A percentile compares a stretch with the other conserved stretches of the same genome.
Evolutionary conservation across 1,140 invertebrate genomes (phyloP).

Genomic region (Planococcus citri): DNA sequence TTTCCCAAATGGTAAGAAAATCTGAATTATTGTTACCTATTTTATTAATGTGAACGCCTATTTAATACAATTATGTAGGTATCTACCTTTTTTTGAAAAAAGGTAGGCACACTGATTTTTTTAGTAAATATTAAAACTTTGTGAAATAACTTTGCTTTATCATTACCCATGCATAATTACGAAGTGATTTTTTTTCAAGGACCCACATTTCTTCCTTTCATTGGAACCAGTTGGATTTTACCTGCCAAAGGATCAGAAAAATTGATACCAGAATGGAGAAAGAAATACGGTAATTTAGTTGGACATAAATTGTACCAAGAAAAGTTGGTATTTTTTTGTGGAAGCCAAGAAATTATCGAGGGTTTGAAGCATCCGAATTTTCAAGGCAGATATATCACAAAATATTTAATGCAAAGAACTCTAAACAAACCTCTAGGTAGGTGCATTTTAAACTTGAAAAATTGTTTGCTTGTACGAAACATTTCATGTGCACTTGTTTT

Average conservation of each 20-base stretch:
- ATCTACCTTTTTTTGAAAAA: too few relatives aligned
- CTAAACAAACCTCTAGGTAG: not conserved
- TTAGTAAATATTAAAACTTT: not conserved
- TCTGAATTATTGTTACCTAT: too few relatives aligned
- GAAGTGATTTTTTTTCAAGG: too few relatives aligned
- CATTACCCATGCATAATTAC: too few relatives aligned
- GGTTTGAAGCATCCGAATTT: not conserved
- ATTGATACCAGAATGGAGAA: not conserved
- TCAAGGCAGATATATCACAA: not conserved
- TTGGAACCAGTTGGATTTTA: not conserved
- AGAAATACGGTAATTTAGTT: slow-evolving; percentile 6
- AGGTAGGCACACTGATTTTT: too few relatives aligned
- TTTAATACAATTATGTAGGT: too few relatives aligned
- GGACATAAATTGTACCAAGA: not conserved
- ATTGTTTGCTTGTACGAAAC: too few relatives aligned
- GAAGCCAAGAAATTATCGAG: not conserved
- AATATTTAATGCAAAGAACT: not conserved
- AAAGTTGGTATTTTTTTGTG: not conserved
- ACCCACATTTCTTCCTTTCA: not conserved
- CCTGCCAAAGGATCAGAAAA: not conserved
- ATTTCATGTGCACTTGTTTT: too few relatives aligned
- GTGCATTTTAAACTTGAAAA: not conserved
- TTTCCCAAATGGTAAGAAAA: not conserved
- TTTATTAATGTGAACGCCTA: too few relatives aligned
- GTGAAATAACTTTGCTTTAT: not conserved